Evolutionary conservation across 1,140 invertebrate genomes (phyloP).

Genomic region (Ceratina calcarata): DNA sequence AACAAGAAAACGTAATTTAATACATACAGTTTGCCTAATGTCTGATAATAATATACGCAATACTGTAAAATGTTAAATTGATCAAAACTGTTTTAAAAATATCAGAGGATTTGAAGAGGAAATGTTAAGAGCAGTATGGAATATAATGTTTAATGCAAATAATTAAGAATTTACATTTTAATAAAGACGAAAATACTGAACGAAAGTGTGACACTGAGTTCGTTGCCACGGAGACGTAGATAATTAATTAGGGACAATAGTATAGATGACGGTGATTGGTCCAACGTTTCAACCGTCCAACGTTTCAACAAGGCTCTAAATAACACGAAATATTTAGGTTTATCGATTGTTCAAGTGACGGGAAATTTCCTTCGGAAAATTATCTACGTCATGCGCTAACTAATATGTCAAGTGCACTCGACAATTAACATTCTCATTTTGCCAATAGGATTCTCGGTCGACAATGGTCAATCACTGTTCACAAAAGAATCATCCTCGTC

Average conservation of each 20-base stretch:
- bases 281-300: too few relatives aligned
- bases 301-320: too few relatives aligned
- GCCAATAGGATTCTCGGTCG: slow-evolving; percentile 14
- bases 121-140: not conserved
- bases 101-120: not conserved
- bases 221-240: too few relatives aligned
- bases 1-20: slow-evolving; percentile 19
- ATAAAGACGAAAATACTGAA: too few relatives aligned
- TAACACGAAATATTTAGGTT: not conserved
- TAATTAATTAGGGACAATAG: too few relatives aligned
- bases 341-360: not conserved
- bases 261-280: too few relatives aligned
- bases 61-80: not conserved
- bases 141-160: not conserved
- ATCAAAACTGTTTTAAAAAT: not conserved
- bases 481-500: slow-evolving; percentile 29
- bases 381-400: slow-evolving; percentile 1
- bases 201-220: too few relatives aligned
- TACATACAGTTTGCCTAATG: not conserved
- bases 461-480: slow-evolving; percentile 24
- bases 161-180: too few relatives aligned
- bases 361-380: not conserved
- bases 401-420: slow-evolving; percentile 20
- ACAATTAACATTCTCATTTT: slow-evolving; percentile 25
- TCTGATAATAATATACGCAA: not conserved